Percentiles rank a stretch among this genome's conserved stretches.
These are phyloP conservation scores for Eremobia ochroleuca DNA, from an alignment of 2,888 invertebrate genomes.

Conservation along the genomic window DNA sequence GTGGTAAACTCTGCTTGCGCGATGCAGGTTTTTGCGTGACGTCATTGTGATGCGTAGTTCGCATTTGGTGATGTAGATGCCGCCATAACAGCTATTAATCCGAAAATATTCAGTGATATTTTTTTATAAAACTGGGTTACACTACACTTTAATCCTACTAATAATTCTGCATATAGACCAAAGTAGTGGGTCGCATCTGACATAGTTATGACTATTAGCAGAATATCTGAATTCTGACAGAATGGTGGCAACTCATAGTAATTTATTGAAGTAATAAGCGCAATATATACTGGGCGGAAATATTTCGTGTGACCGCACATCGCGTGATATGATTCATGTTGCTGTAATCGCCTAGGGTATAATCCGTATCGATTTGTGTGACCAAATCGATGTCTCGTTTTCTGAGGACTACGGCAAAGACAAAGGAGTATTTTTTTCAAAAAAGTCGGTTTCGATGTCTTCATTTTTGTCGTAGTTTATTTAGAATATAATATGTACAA, in stretches of 20 bases:
- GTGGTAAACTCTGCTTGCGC: too few species aligned
- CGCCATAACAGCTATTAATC: not conserved
- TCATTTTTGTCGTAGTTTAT: not conserved
- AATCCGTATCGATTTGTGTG: constrained; percentile 58
- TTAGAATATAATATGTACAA: too few species aligned
- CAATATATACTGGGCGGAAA: constrained; percentile 13
- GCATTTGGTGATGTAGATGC: not conserved
- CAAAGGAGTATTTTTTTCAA: not conserved
- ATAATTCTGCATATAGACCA: not conserved
- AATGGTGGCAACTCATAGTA: not conserved
- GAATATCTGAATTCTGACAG: constrained; percentile 11
- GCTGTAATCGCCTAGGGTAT: constrained; percentile 47
- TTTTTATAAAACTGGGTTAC: constrained; percentile 18
- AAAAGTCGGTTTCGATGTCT: not conserved
- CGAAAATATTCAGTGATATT: constrained; percentile 6
- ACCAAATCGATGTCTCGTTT: constrained; percentile 38
- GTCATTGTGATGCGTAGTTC: too few species aligned
- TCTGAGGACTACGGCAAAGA: not conserved
- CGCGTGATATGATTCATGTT: constrained; percentile 50
- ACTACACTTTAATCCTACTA: not conserved
- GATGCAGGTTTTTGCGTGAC: too few species aligned
- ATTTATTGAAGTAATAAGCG: not conserved
- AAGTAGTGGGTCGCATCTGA: constrained; percentile 15
- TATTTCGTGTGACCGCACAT: constrained; percentile 29
- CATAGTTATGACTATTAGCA: constrained; percentile 12